A percentile compares a stretch with the other conserved stretches of the same genome.
Evolutionary conservation across 2,888 invertebrate species (phyloP).

Genomic region (Dexiosoma caninum): DNA sequence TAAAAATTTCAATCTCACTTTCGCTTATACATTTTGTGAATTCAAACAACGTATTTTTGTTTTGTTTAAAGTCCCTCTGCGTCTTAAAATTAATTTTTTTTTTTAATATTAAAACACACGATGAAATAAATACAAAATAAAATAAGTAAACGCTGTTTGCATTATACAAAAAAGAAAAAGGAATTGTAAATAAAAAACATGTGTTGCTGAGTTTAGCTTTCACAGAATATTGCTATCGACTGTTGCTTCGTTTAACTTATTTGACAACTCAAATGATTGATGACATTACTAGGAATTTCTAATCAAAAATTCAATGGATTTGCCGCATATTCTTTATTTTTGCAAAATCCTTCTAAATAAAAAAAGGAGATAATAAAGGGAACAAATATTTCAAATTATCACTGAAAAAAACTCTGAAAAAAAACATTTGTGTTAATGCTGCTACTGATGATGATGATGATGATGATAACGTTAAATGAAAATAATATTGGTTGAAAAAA

Average conservation of each 20-base stretch:
- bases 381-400: constrained; percentile 44
- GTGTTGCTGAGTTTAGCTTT: not conserved
- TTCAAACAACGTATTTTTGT: not conserved
- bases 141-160: constrained; percentile 12
- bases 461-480: constrained; percentile 31
- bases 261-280: constrained; percentile 71
- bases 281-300: constrained; percentile 66
- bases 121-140: not conserved
- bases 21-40: not conserved
- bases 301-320: constrained; percentile 61
- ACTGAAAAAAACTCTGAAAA: constrained; percentile 3
- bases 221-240: not conserved
- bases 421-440: too few species aligned
- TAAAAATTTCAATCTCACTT: too few species aligned
- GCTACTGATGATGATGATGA: constrained; percentile 6
- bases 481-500: constrained; percentile 19
- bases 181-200: not conserved
- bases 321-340: not conserved
- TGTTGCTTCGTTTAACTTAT: constrained; percentile 52
- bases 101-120: not conserved
- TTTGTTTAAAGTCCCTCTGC: too few species aligned
- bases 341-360: not conserved
- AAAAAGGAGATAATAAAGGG: not conserved
- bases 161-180: constrained; percentile 2
- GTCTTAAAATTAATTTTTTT: too few species aligned